A percentile compares a stretch with the other conserved stretches of the same genome.
Conservation (phyloP, 2,113 vertebrate genomes). For the Lophochroa leadbeateri region DNA sequence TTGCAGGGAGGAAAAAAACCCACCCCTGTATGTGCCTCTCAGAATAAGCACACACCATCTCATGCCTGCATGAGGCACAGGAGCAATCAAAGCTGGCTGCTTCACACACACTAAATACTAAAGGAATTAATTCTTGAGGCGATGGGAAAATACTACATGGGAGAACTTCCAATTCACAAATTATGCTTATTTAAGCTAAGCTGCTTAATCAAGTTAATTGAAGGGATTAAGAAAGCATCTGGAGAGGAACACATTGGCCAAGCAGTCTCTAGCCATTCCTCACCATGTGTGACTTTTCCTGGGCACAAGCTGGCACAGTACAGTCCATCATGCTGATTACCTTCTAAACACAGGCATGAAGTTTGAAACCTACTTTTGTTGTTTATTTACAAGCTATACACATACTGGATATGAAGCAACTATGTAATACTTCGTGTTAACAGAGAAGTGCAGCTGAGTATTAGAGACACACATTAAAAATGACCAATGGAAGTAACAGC, state of each 20-base stretch:
- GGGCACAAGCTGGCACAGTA: background rate
- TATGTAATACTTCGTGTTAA: background rate
- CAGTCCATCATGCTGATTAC: background rate
- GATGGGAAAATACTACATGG: background rate
- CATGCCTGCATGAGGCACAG: background rate
- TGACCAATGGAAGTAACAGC: background rate
- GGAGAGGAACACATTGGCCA: background rate
- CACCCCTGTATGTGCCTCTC: background rate
- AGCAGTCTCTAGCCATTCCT: background rate
- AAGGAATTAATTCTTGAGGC: conserved; percentile 16
- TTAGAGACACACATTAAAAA: background rate
- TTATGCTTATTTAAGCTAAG: conserved; percentile 40
- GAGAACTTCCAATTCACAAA: conserved; percentile 33
- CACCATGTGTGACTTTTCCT: background rate
- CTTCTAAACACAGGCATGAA: background rate
- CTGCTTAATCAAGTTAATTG: conserved; percentile 64
- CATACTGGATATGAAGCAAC: background rate
- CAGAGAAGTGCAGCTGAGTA: background rate
- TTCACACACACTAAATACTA: background rate
- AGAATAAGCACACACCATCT: background rate
- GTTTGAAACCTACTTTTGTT: background rate
- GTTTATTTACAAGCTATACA: conserved; percentile 13
- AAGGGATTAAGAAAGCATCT: conserved; percentile 46
- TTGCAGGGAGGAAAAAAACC: background rate
- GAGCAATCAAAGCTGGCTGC: background rate